A percentile compares a stretch with the other conserved stretches of the same genome.
These are phyloP conservation scores for Dicycla oo DNA, from an alignment of 2,888 invertebrate species.

Conservation along the genomic window DNA sequence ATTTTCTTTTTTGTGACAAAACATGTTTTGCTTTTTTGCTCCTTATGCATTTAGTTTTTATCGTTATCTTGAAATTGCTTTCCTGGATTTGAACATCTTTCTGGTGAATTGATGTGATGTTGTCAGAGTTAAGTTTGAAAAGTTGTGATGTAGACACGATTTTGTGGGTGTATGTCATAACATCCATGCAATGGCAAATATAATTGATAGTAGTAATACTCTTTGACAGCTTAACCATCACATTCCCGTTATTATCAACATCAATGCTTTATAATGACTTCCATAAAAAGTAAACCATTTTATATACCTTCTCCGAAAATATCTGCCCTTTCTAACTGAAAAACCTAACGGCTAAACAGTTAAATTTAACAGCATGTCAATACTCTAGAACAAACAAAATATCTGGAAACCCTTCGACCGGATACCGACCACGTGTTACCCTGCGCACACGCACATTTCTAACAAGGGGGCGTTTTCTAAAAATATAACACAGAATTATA, in stretches of 20 bases:
- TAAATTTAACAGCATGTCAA: slow-evolving; percentile 56
- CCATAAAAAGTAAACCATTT: neutral
- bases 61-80: neutral
- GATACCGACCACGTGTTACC: slow-evolving; percentile 81
- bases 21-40: no score
- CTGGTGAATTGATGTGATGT: neutral
- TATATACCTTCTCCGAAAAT: slow-evolving; percentile 8
- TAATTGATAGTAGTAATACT: neutral
- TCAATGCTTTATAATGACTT: neutral
- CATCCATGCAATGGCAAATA: neutral
- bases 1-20: no score
- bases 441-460: slow-evolving; percentile 74
- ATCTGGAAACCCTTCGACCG: slow-evolving; percentile 78
- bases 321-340: neutral
- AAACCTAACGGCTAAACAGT: slow-evolving; percentile 12
- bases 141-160: neutral
- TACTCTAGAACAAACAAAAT: slow-evolving; percentile 65
- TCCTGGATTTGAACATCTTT: neutral
- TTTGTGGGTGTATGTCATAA: neutral
- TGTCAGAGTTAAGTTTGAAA: neutral
- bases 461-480: slow-evolving; percentile 89
- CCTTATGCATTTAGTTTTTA: no score
- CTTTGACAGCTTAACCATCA: neutral
- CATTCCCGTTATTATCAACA: neutral
- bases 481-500: slow-evolving; percentile 82